Percentiles rank a stretch among this genome's conserved stretches.
Conservation (phyloP, 2,888 invertebrate species). For the Nesidiocoris tenuis region DNA sequence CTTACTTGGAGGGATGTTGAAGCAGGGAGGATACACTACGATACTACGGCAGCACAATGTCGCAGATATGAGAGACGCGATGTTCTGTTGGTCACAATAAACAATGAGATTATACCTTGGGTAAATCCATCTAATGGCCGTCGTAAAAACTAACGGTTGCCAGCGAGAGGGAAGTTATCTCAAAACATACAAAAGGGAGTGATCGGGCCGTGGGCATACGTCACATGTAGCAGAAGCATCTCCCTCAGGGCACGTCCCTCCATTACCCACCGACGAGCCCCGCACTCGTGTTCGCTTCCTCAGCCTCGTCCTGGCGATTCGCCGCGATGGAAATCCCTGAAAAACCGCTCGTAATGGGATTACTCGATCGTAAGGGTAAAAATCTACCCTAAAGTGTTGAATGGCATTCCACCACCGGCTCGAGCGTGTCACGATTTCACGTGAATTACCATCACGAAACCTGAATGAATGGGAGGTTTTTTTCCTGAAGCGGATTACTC, state of each 20-base stretch:
- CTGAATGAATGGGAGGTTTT: conserved; percentile 40
- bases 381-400: conserved; percentile 16
- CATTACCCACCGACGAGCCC: too few relatives aligned
- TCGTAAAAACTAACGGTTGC: conserved; percentile 43
- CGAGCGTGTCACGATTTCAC: conserved; percentile 26
- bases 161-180: conserved; percentile 37
- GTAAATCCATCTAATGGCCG: conserved; percentile 45
- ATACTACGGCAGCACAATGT: background rate
- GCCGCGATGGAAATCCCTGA: background rate
- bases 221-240: conserved; percentile 16
- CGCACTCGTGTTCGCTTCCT: background rate
- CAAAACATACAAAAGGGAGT: conserved; percentile 45
- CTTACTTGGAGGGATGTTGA: background rate
- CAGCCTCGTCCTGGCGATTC: background rate
- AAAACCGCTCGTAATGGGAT: conserved; percentile 19
- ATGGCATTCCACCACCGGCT: conserved; percentile 5
- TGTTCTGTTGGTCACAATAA: conserved; percentile 28
- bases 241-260: background rate
- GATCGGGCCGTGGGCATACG: conserved; percentile 42
- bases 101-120: conserved; percentile 46
- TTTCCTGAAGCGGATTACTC: conserved; percentile 38
- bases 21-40: background rate
- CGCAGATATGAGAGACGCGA: conserved; percentile 41
- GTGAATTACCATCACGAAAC: conserved; percentile 36
- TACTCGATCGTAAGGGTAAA: background rate